phyloP scores from a whole-genome alignment of 2,113 vertebrate species.

The Melierax canorus region DNA sequence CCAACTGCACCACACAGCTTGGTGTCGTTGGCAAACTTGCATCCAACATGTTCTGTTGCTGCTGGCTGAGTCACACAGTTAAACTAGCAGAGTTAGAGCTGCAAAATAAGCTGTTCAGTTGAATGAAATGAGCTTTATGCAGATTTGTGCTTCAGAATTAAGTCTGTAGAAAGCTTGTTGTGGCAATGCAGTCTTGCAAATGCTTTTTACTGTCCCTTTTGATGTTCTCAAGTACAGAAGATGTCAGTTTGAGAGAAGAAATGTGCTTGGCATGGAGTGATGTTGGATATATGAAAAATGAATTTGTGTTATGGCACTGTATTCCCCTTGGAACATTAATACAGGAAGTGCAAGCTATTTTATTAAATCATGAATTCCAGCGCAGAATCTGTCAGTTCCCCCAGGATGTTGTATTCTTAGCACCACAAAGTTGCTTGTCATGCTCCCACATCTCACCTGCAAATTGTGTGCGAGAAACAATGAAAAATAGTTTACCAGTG shows the following conservation, averaged over 20 bases:
- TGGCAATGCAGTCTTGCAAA: not conserved
- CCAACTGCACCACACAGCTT: too few relatives aligned
- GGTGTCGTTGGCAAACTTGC: too few relatives aligned
- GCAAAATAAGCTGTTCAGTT: not conserved
- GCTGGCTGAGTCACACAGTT: not conserved
- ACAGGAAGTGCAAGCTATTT: conserved; percentile 1
- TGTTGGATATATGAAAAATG: not conserved
- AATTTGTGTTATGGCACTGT: not conserved
- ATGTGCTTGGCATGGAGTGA: not conserved
- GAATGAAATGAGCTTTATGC: not conserved
- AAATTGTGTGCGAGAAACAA: not conserved
- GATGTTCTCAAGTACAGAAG: not conserved
- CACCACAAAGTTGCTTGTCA: not conserved
- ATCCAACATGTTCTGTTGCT: not conserved
- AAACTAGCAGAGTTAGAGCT: not conserved
- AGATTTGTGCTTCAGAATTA: not conserved
- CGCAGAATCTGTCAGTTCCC: not conserved
- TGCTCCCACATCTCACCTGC: not conserved
- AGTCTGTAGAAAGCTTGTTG: not conserved
- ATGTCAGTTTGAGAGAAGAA: conserved; percentile 16
- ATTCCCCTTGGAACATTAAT: not conserved
- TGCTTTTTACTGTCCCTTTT: conserved; percentile 9
- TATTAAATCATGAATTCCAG: conserved; percentile 4
- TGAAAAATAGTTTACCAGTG: not conserved
- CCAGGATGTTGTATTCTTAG: conserved; percentile 2